These are phyloP conservation scores for Drosophila parvula DNA, from an alignment of 1,140 invertebrate species.

Conservation along the genomic window DNA sequence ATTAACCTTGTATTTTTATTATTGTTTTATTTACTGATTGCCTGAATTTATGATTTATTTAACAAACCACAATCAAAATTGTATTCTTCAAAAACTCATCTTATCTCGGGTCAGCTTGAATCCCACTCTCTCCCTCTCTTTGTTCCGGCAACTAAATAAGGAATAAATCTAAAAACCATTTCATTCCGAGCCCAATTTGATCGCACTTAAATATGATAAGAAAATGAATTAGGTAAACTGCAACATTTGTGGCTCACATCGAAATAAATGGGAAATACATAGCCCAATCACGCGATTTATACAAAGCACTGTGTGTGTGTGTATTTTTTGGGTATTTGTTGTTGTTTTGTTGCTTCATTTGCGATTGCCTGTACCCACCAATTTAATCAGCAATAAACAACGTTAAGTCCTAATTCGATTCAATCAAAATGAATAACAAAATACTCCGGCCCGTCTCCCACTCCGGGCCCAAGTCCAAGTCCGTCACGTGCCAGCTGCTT, in stretches of 20 bases:
- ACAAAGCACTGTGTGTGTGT: constrained; percentile 32
- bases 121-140: not conserved
- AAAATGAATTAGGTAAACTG: constrained; percentile 47
- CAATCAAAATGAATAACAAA: constrained; percentile 81
- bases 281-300: constrained; percentile 43
- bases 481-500: constrained; percentile 28
- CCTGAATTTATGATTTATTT: constrained; percentile 12
- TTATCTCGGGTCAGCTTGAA: not conserved
- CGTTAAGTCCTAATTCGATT: constrained; percentile 82
- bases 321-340: constrained; percentile 23
- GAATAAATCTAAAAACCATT: not conserved
- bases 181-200: constrained; percentile 13
- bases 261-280: constrained; percentile 48
- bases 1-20: too few species aligned
- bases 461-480: constrained; percentile 2
- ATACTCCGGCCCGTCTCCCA: constrained; percentile 23
- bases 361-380: constrained; percentile 69
- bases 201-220: constrained; percentile 53
- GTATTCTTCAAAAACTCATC: not conserved
- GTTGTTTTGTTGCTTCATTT: constrained; percentile 54
- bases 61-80: not conserved
- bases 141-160: not conserved
- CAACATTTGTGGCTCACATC: constrained; percentile 39
- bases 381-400: constrained; percentile 82
- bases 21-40: too few species aligned